Conservation (phyloP, 2,113 vertebrate genomes). For the Trogon surrucura region DNA sequence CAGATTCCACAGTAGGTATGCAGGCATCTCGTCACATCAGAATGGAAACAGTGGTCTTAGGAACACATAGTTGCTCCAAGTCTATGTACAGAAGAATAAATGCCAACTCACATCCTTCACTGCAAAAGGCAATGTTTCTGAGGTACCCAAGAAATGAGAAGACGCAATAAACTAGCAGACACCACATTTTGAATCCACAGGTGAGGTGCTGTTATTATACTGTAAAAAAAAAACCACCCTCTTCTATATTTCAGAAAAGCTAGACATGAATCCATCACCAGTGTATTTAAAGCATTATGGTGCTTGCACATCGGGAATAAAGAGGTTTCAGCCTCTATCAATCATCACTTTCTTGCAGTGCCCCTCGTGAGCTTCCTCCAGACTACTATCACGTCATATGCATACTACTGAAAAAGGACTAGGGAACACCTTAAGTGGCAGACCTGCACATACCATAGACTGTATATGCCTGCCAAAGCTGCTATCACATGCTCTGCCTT, state of each 20-base stretch:
- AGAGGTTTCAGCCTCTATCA: neutral
- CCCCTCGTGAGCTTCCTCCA: neutral
- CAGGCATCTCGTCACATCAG: rapidly evolving
- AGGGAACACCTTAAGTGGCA: neutral
- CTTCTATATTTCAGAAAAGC: neutral
- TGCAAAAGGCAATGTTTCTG: neutral
- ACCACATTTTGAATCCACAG: neutral
- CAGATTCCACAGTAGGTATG: neutral
- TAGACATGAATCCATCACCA: neutral
- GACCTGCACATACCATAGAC: rapidly evolving
- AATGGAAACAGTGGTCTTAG: rapidly evolving
- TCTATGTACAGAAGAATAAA: neutral
- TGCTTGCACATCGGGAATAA: neutral
- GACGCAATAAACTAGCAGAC: neutral
- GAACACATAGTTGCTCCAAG: neutral
- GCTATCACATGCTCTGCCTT: neutral
- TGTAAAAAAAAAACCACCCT: neutral
- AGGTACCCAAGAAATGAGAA: neutral
- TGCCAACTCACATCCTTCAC: neutral
- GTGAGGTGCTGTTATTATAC: neutral
- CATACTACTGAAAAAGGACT: rapidly evolving
- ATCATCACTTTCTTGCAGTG: neutral
- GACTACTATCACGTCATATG: neutral
- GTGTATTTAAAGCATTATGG: neutral
- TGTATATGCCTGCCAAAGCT: neutral